Percentiles rank a stretch among this genome's conserved stretches.
Evolutionary conservation across 2,797 vertebrate species (phyloP).

Genomic region (Gila robusta): DNA sequence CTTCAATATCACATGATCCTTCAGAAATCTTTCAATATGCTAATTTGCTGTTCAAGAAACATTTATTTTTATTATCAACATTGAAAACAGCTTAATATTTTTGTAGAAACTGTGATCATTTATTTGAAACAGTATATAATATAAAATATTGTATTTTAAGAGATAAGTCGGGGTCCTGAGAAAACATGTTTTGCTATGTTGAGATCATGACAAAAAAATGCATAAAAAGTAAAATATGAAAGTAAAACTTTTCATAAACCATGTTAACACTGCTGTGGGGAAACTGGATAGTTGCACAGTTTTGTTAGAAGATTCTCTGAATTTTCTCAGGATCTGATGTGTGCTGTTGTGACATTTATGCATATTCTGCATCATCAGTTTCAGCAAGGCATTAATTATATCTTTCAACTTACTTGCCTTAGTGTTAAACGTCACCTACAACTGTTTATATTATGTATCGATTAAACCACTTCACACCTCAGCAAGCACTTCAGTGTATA

Average conservation of each 20-base stretch:
- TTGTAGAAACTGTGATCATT: neutral
- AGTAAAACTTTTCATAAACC: neutral
- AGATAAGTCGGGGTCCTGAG: neutral
- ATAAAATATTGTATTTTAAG: neutral
- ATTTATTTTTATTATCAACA: too few species aligned
- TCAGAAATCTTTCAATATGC: too few species aligned
- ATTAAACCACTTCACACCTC: constrained; percentile 14
- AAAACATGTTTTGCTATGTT: neutral
- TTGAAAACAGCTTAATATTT: neutral
- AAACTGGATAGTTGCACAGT: neutral
- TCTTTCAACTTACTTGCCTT: neutral
- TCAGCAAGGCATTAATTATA: neutral
- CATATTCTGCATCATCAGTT: constrained; percentile 18
- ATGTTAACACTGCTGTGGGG: neutral
- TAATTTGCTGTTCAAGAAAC: too few species aligned
- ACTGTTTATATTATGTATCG: neutral
- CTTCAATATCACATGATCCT: too few species aligned
- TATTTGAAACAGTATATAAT: neutral
- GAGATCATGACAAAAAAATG: neutral
- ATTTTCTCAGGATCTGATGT: neutral
- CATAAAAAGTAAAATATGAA: neutral
- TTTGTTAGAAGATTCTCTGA: neutral
- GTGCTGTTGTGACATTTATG: constrained; percentile 29
- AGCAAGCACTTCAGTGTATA: neutral
- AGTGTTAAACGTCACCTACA: neutral